Evolutionary conservation across 2,888 invertebrate genomes (phyloP), one percentile per base, ranked within the genome.

Genomic region (Lithosia quadra): DNA sequence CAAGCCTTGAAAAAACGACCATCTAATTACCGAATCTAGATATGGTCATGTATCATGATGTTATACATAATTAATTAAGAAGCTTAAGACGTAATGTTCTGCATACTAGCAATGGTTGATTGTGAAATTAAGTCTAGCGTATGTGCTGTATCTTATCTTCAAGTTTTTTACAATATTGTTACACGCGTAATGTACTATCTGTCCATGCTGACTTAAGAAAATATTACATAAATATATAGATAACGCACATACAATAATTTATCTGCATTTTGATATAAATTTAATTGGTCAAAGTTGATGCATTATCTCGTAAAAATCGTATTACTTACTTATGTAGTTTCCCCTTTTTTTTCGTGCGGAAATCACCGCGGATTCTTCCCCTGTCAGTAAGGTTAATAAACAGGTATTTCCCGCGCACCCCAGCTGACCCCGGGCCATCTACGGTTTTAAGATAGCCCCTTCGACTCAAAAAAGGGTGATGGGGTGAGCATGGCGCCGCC

Each of bases 221-320:
- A 43, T 66, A 61, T 77, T 74, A 64, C 63, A 33, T 63, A 60
- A 65, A 39, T 13, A 4, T 62, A 53, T 33, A 65, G 78, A 76
- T 75, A 75, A 63, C n/a, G n/a, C 2, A n/a, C 24, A 56, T 24
- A 24, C 33, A 58, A 18, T 33, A 58, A 49, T 49, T 58, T 58
- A 58, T 58, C 28, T 34, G n/a, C 58, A 18, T 58, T 56, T 56
- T 15, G 24, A 56, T 22, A 13, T 56, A 28, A 24, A 56, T 56
- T 49, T 49, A n/a, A 49, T n/a, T 49, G 39, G 15, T 39, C 39
- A 39, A 39, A 15, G 15, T 39, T 34, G 9, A 39, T 3, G 5
- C 13, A 36, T 36, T 36, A 13, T 36, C 36, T 10, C 8, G 36
- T 13, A 11, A 36, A 13, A 36, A 36, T 36, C 13, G 36, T 36